A percentile compares a stretch with the other conserved stretches of the same genome.
These are phyloP conservation scores for Brachypteracias leptosomus DNA, from an alignment of 2,113 vertebrate genomes.

Conservation along the genomic window DNA sequence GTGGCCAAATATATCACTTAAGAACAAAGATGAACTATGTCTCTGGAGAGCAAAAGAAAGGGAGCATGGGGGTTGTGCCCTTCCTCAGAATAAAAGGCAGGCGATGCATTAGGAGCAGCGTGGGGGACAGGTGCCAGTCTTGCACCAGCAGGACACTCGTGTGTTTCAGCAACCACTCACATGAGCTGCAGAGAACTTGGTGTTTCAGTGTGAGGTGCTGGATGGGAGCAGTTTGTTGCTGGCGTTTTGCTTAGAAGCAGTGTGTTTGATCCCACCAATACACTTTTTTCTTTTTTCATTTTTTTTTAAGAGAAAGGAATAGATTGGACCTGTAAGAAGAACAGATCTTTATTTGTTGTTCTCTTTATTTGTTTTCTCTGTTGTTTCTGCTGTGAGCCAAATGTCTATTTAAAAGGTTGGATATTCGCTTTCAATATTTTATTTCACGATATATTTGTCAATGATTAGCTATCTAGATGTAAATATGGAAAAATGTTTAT, in stretches of 20 bases:
- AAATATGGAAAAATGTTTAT: constrained; percentile 76
- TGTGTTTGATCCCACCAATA: neutral
- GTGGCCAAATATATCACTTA: neutral
- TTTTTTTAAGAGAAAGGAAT: constrained; percentile 3
- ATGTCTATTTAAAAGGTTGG: constrained; percentile 79
- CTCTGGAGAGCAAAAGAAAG: neutral
- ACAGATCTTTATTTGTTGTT: constrained; percentile 30
- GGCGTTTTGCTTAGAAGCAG: constrained; percentile 3
- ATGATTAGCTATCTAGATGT: constrained; percentile 73
- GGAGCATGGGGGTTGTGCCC: fast-evolving
- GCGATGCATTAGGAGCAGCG: neutral
- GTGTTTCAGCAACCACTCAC: neutral
- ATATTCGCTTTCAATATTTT: constrained; percentile 77
- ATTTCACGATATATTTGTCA: constrained; percentile 76
- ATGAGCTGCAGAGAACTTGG: neutral
- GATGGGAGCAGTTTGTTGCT: constrained; percentile 1
- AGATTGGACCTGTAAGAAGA: constrained; percentile 9
- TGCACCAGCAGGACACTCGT: fast-evolving
- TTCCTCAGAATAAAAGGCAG: neutral
- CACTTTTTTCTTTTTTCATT: neutral
- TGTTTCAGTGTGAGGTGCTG: neutral
- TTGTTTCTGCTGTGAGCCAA: constrained; percentile 81
- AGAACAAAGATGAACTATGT: neutral
- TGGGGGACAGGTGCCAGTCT: neutral
- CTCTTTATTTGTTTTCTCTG: constrained; percentile 57